These are phyloP conservation scores for Muscina levida DNA, from an alignment of 2,888 invertebrate species.

Conservation along the genomic window DNA sequence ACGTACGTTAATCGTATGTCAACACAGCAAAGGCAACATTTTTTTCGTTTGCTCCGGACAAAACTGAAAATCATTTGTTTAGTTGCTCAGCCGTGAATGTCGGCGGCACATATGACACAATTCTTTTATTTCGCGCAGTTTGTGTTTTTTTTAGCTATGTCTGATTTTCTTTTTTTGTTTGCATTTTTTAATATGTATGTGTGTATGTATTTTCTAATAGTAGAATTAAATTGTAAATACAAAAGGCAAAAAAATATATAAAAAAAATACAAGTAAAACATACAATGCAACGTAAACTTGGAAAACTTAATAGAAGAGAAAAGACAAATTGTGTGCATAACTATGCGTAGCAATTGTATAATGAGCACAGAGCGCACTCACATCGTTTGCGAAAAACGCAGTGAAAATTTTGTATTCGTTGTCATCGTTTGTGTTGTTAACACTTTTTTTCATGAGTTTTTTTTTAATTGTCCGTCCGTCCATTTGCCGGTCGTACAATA, in stretches of 20 bases:
- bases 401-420: slow-evolving; percentile 1
- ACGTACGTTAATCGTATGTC: slow-evolving; percentile 22
- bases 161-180: slow-evolving; percentile 30
- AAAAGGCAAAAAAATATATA: no score
- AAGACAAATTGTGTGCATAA: slow-evolving; percentile 8
- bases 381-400: background rate
- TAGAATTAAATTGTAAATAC: slow-evolving; percentile 6
- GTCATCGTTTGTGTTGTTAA: background rate
- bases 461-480: background rate
- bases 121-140: slow-evolving; percentile 49
- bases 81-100: slow-evolving; percentile 62
- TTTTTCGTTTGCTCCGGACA: no score
- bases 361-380: slow-evolving; percentile 10
- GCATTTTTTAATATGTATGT: slow-evolving; percentile 4
- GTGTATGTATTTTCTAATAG: background rate
- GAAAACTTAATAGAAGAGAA: slow-evolving; percentile 13
- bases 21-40: slow-evolving; percentile 32
- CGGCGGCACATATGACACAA: slow-evolving; percentile 59
- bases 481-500: background rate
- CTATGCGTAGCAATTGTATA: slow-evolving; percentile 24
- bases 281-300: slow-evolving; percentile 20
- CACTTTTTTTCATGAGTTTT: background rate
- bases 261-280: no score
- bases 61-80: slow-evolving; percentile 55
- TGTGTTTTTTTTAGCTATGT: no score